Evolutionary conservation across 2,888 invertebrate genomes (phyloP).

Genomic region (Tridacna crocea): DNA sequence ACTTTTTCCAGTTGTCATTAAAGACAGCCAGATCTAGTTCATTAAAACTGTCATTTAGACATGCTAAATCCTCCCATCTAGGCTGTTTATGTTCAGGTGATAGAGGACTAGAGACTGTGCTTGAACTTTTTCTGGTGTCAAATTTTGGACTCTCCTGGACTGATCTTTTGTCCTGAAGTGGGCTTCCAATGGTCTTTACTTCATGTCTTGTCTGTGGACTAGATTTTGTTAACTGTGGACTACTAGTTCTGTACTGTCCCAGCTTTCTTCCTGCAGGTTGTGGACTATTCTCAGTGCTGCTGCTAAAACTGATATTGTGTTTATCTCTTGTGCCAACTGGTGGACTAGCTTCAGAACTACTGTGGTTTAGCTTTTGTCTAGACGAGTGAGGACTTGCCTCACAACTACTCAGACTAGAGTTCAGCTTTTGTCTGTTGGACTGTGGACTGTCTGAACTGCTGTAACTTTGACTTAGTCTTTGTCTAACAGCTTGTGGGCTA

Average conservation of each 20-base stretch:
- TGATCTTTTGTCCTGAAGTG: conserved; percentile 40
- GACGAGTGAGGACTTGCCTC: conserved; percentile 48
- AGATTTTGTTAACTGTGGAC: conserved; percentile 50
- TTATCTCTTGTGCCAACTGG: conserved; percentile 38
- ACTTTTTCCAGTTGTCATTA: conserved; percentile 68
- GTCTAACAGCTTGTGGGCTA: conserved; percentile 44
- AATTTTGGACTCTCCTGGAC: conserved; percentile 38
- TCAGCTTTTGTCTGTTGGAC: conserved; percentile 44
- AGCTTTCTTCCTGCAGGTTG: conserved; percentile 41
- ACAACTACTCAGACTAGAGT: conserved; percentile 48
- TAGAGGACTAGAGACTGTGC: conserved; percentile 64
- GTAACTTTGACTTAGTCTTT: conserved; percentile 39
- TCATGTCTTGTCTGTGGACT: conserved; percentile 19
- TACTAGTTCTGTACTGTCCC: conserved; percentile 42
- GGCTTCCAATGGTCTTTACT: conserved; percentile 39
- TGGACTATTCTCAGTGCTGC: conserved; percentile 42
- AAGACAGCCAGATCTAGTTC: conserved; percentile 68
- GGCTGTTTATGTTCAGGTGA: conserved; percentile 70
- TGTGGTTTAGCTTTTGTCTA: conserved; percentile 30
- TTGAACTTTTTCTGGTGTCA: conserved; percentile 43
- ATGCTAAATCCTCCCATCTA: conserved; percentile 71
- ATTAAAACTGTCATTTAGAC: conserved; percentile 70
- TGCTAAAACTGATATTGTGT: conserved; percentile 42
- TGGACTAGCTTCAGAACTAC: conserved; percentile 56
- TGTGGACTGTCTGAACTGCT: conserved; percentile 58